Evolutionary conservation across 2,797 vertebrate species (phyloP).

Genomic region (Onychomys torridus): DNA sequence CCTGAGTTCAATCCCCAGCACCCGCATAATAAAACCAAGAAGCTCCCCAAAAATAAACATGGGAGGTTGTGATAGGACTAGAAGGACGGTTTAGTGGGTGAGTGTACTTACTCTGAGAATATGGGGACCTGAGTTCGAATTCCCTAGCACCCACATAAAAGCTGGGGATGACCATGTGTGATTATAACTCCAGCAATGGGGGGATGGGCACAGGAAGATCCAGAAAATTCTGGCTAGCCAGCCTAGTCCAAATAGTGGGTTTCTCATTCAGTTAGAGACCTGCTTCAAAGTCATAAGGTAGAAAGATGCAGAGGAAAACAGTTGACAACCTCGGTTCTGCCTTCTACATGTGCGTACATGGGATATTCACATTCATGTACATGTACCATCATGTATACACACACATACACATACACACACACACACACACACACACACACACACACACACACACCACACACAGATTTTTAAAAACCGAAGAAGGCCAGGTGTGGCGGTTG

Average conservation of each 20-base stretch:
- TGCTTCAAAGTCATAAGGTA: background rate
- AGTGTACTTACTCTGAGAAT: background rate
- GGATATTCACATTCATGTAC: background rate
- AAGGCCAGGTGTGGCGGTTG: background rate
- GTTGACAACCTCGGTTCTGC: background rate
- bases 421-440: background rate
- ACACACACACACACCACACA: too few relatives aligned
- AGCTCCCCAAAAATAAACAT: background rate
- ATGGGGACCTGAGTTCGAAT: background rate
- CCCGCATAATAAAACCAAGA: background rate
- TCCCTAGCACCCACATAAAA: background rate
- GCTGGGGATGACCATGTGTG: background rate
- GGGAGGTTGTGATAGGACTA: background rate
- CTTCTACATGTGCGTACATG: background rate
- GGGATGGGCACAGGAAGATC: background rate
- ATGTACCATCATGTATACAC: background rate
- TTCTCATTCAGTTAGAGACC: background rate
- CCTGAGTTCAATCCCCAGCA: background rate
- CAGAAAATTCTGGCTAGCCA: background rate
- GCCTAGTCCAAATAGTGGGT: background rate
- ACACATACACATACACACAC: too few relatives aligned
- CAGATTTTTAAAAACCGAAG: background rate
- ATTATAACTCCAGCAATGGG: background rate
- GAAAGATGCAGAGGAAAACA: background rate
- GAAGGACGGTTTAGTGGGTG: background rate